Evolutionary conservation across 2,888 invertebrate genomes (phyloP), one percentile per base, ranked within the genome.

Genomic region (Eretmocerus hayati): DNA sequence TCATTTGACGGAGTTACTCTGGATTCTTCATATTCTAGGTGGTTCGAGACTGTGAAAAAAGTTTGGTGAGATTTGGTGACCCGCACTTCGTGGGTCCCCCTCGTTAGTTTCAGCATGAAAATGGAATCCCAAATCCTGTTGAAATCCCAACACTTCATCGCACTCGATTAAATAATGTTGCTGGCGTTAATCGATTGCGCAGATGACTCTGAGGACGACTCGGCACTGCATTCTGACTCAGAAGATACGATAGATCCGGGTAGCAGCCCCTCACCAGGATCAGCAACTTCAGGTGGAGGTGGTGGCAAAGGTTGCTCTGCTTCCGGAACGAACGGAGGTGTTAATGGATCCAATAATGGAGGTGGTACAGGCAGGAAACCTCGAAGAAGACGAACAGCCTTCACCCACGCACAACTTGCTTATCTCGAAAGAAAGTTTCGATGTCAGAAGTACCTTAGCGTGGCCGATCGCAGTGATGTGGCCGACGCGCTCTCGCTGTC

Each of bases 371-470:
- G 84, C 1, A 77, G 90, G 31, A 91, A 90, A 69, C 89, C 90
- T 0, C 80, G 91, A 4, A 78, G 91, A 55, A 78, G 91, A 57
- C 80, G 91, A 49, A 92, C 92, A 0, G 93, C 93, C 0, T 94
- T 94, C 75, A 94, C 93, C 2, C 93, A 94, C 67, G 90, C 92
- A 1, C 94, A 94, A 72, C 77, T 94, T 44, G 90, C 91, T 0
- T 93, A 89, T 71, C 74, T 94, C 58, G 93, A 94, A 73, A 76
- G 92, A 59, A 91, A 92, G 74, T 94, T 94, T 71, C 80, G 92
- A 8, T 89, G 90, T 62, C 93, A 93, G 73, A 94, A 94, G 73
- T 94, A 94, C 74, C 74, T 94, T 52, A 91, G 90, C 53, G 93
- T 94, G 6, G 91, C 92, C 1, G 94, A 94, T 67, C 77, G 94